Percentiles rank a stretch among this genome's conserved stretches.
These are phyloP conservation scores for Symphodus melops DNA, from an alignment of 2,113 vertebrate genomes.

Conservation along the genomic window DNA sequence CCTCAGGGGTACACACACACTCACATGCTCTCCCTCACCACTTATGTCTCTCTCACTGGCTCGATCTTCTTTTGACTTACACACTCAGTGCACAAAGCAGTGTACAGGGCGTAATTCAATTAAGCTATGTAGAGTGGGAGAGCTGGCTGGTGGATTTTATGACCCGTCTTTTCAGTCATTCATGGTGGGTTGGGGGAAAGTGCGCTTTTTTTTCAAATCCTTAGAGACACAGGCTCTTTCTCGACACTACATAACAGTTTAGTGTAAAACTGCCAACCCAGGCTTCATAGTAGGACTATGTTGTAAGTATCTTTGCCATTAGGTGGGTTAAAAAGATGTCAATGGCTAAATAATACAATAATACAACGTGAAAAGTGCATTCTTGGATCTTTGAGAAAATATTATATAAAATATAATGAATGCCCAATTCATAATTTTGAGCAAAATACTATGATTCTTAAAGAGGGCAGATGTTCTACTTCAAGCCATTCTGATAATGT, in stretches of 20 bases:
- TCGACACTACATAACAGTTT: not conserved
- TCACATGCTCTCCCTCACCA: not conserved
- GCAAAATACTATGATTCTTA: too few species aligned
- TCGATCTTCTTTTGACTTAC: conserved; percentile 27
- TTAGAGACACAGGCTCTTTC: not conserved
- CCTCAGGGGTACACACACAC: conserved; percentile 34
- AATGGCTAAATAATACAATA: too few species aligned
- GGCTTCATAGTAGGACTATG: not conserved
- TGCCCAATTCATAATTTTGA: too few species aligned
- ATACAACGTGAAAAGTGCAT: too few species aligned
- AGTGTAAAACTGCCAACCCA: not conserved
- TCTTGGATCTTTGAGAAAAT: too few species aligned
- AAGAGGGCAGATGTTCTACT: too few species aligned
- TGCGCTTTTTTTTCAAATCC: not conserved
- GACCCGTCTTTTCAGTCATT: conserved; percentile 36
- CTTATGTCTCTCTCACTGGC: not conserved
- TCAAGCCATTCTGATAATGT: too few species aligned
- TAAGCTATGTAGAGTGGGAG: conserved; percentile 46
- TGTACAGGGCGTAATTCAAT: conserved; percentile 51
- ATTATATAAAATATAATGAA: too few species aligned
- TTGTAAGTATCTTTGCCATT: not conserved
- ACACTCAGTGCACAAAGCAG: conserved; percentile 39
- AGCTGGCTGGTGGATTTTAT: conserved; percentile 51
- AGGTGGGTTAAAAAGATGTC: too few species aligned
- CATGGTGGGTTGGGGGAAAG: conserved; percentile 23